Conservation (phyloP, 92 coral and sea anemone genomes). For the Actinernus sp. region DNA sequence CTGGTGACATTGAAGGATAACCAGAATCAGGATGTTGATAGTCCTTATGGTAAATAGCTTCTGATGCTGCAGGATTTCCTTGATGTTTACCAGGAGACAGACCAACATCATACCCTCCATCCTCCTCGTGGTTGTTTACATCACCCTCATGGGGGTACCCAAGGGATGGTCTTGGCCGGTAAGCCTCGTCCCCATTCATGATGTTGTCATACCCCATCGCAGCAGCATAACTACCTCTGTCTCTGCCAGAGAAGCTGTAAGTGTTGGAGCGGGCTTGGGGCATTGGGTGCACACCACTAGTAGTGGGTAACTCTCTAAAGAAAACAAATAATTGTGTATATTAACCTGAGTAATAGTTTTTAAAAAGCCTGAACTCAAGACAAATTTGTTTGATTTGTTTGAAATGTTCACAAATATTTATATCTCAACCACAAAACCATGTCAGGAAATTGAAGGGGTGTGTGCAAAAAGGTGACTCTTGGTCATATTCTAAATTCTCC, state of each 20-base stretch:
- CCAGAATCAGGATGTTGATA: slow-evolving; percentile 83
- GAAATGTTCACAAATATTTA: no score
- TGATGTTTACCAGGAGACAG: slow-evolving; percentile 54
- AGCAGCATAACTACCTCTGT: slow-evolving; percentile 37
- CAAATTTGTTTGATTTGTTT: no score
- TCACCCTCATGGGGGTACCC: slow-evolving; percentile 54
- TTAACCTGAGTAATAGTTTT: no score
- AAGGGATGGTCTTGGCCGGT: slow-evolving; percentile 33
- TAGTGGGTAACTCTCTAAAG: slow-evolving; percentile 73
- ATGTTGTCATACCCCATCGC: slow-evolving; percentile 41
- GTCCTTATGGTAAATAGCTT: slow-evolving; percentile 57
- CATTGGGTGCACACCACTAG: slow-evolving; percentile 66
- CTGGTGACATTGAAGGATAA: slow-evolving; percentile 89
- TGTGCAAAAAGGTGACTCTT: no score
- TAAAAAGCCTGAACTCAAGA: no score
- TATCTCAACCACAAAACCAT: no score
- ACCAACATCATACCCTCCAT: slow-evolving; percentile 44
- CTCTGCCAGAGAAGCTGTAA: slow-evolving; percentile 61
- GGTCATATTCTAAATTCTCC: no score
- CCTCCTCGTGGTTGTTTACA: slow-evolving; percentile 29
- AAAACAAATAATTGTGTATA: background rate
- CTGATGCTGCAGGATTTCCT: slow-evolving; percentile 61
- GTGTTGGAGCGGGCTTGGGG: slow-evolving; percentile 69
- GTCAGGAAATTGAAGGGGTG: no score
- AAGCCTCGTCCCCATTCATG: slow-evolving; percentile 32